Percentiles rank a stretch among this genome's conserved stretches.
These are phyloP conservation scores for Charanyca ferruginea DNA, from an alignment of 2,888 invertebrate genomes.

Conservation along the genomic window DNA sequence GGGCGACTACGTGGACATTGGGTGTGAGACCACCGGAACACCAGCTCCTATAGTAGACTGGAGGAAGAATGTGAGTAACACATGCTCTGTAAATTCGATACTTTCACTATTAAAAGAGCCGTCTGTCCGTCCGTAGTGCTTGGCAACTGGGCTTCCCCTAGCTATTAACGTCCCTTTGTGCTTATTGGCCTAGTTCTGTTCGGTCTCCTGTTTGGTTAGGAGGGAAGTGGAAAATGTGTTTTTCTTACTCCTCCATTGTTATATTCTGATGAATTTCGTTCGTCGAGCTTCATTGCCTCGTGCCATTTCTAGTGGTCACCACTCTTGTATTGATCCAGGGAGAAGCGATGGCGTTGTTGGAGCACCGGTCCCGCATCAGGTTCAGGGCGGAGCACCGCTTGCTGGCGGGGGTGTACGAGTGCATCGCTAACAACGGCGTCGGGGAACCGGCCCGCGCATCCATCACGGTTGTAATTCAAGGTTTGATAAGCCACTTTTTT, in stretches of 20 bases:
- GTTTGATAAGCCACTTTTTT: slow-evolving; percentile 86
- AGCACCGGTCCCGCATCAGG: slow-evolving; percentile 91
- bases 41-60: slow-evolving; percentile 94
- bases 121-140: too few relatives aligned
- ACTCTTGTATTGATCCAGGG: slow-evolving; percentile 82
- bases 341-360: slow-evolving; percentile 91
- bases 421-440: slow-evolving; percentile 94
- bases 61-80: slow-evolving; percentile 87
- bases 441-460: slow-evolving; percentile 93
- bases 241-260: too few relatives aligned
- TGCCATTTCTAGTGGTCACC: too few relatives aligned
- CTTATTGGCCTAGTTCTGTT: too few relatives aligned
- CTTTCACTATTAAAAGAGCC: too few relatives aligned
- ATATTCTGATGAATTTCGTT: too few relatives aligned
- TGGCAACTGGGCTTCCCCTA: too few relatives aligned
- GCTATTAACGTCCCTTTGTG: too few relatives aligned
- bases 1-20: slow-evolving; percentile 94
- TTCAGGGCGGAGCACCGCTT: slow-evolving; percentile 93
- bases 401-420: slow-evolving; percentile 94
- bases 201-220: too few relatives aligned
- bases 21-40: slow-evolving; percentile 93
- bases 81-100: background rate
- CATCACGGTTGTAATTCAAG: slow-evolving; percentile 93
- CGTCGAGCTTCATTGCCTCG: too few relatives aligned
- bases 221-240: too few relatives aligned